Evolutionary conservation across 1,140 invertebrate genomes (phyloP).

Genomic region (Drosophila santomea): DNA sequence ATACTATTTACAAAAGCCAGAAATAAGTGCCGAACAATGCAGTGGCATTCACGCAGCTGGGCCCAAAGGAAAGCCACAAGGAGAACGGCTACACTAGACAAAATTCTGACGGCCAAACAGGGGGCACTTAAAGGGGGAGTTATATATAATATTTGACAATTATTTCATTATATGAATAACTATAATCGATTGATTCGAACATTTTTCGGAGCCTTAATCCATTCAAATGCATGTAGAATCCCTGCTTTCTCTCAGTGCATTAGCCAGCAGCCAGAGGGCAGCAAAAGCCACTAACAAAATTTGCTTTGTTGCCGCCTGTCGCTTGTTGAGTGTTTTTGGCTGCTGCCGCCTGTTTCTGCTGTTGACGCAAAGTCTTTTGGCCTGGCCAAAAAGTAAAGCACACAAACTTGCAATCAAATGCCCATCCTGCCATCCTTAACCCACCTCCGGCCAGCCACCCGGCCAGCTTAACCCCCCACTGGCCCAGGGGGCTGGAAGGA

Average conservation of each 20-base stretch:
- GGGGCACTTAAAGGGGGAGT: no score
- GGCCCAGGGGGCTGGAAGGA: neutral
- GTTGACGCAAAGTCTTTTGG: slow-evolving; percentile 74
- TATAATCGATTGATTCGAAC: no score
- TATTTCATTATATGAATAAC: no score
- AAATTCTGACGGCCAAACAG: neutral
- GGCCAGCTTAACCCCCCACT: slow-evolving; percentile 1
- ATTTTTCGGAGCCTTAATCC: no score
- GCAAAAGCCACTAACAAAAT: slow-evolving; percentile 78
- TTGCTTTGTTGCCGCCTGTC: slow-evolving; percentile 67
- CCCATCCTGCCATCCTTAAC: slow-evolving; percentile 26
- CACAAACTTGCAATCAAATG: slow-evolving; percentile 56
- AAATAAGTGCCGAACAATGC: slow-evolving; percentile 72
- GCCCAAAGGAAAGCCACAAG: slow-evolving; percentile 24
- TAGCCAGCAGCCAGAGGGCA: slow-evolving; percentile 20
- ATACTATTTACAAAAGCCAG: slow-evolving; percentile 78
- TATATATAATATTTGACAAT: no score
- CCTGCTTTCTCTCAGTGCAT: slow-evolving; percentile 24
- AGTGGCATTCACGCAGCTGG: slow-evolving; percentile 42
- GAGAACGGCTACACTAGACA: slow-evolving; percentile 5
- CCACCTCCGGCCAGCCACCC: neutral
- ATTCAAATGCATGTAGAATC: neutral
- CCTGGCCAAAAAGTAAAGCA: slow-evolving; percentile 23
- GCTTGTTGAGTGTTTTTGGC: slow-evolving; percentile 67
- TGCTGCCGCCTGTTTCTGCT: slow-evolving; percentile 59